phyloP scores from a whole-genome alignment of 1,140 invertebrate genomes.

The Nephila pilipes region DNA sequence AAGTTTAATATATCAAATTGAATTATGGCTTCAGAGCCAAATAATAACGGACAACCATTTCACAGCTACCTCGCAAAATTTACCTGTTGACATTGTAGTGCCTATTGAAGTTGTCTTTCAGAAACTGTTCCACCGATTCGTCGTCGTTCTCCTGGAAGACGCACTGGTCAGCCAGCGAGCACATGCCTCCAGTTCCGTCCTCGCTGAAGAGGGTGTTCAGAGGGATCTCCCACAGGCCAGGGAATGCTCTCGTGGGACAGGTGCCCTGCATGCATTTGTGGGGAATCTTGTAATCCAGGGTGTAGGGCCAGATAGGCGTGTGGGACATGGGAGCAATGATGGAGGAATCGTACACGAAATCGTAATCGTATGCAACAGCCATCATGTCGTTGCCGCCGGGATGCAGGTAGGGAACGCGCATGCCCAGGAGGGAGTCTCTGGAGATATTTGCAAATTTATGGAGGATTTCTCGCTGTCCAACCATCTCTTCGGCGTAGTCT shows the following conservation, averaged over 20 bases:
- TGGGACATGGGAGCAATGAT: slow-evolving; percentile 92
- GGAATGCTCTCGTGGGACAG: slow-evolving; percentile 94
- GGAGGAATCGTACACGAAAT: slow-evolving; percentile 96
- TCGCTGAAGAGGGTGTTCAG: slow-evolving; percentile 95
- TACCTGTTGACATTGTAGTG: slow-evolving; percentile 81
- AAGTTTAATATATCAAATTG: too few relatives aligned
- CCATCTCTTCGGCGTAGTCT: slow-evolving; percentile 97
- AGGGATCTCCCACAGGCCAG: slow-evolving; percentile 96
- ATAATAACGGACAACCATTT: too few relatives aligned
- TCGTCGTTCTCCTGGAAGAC: slow-evolving; percentile 90
- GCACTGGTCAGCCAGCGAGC: slow-evolving; percentile 95
- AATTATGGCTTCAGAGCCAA: too few relatives aligned
- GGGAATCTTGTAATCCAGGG: slow-evolving; percentile 96
- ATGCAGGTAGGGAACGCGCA: slow-evolving; percentile 93
- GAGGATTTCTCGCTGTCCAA: slow-evolving; percentile 91
- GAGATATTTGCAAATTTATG: slow-evolving; percentile 95
- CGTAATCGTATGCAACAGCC: slow-evolving; percentile 93
- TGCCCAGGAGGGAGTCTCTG: slow-evolving; percentile 83
- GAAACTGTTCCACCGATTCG: slow-evolving; percentile 93
- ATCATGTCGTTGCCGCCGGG: slow-evolving; percentile 97
- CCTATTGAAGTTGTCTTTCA: slow-evolving; percentile 93
- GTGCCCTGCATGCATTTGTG: slow-evolving; percentile 85
- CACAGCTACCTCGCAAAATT: neutral
- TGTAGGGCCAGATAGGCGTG: slow-evolving; percentile 96
- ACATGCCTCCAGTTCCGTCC: slow-evolving; percentile 93